Evolutionary conservation across 2,113 vertebrate species (phyloP).

Genomic region (Clarias gariepinus): DNA sequence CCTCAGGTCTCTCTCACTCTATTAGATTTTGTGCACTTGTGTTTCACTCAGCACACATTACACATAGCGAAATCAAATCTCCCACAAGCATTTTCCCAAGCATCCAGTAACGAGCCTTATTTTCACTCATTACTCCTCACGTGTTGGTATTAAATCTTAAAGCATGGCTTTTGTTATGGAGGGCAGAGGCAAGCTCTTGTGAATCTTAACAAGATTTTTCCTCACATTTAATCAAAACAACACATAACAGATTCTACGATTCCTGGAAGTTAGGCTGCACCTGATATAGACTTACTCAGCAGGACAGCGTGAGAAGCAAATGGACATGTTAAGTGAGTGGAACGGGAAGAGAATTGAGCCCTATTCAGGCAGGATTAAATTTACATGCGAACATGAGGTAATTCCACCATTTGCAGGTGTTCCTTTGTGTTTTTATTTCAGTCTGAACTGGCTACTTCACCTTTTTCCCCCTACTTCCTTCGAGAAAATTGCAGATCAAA

Average conservation of each 20-base stretch:
- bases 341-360: neutral
- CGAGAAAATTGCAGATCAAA: neutral
- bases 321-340: neutral
- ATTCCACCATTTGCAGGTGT: neutral
- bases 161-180: neutral
- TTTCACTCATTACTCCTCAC: conserved; percentile 11
- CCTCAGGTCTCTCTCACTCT: neutral
- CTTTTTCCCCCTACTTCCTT: neutral
- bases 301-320: neutral
- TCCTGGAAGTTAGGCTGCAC: neutral
- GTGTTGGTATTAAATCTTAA: neutral
- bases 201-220: neutral
- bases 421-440: neutral
- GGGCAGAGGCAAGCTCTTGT: conserved; percentile 17
- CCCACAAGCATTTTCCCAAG: conserved; percentile 6
- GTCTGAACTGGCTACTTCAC: neutral
- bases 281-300: neutral
- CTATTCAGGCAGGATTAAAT: neutral
- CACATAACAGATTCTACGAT: too few relatives aligned
- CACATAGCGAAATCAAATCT: conserved; percentile 19
- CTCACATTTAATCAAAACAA: neutral
- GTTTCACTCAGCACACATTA: conserved; percentile 26
- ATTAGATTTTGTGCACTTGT: conserved; percentile 5
- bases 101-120: conserved; percentile 6
- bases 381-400: neutral